Base-by-base conservation (phyloP, 1,140 invertebrate species). In the Tetramorium parvispinum region DNA sequence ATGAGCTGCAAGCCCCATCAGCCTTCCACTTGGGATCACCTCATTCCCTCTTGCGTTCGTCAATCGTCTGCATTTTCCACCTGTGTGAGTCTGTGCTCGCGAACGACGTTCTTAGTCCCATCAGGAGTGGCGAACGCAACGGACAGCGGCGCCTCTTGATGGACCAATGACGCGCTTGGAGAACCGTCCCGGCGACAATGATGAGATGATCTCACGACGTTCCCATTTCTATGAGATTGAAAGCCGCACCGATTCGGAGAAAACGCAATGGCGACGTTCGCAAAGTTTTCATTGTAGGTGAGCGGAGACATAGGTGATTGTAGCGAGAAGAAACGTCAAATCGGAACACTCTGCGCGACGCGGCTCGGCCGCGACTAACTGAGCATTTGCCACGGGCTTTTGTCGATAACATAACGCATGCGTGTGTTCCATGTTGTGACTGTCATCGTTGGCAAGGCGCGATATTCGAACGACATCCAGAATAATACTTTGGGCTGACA, bases 401-500 rank as follows among this genome's bases (percentile, higher is more conserved):
- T 53, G 87, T 92, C 91, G 90, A 92, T 92, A 90, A 87, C 88
- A 49, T 37, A 43, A 83, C 91, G 91, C 85, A 68, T 90, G 91
- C 91, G 91, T 63, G 6, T 3, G 53, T 55, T 11, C 6, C 40
- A 11, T 5, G 27, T 32, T 3, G 32, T 4, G 32, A 32, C 32
- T 32, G 32, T 32, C 32, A 32, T 32, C 0, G 0, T 32, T 32
- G 32, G 3, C 32, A 32, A 32, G 32, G 3, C 3, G 32, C 32
- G 32, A 32, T 32, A 32, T 32, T 32, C 4, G 32, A 32, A 32
- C 0, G 32, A 32, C 32, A 32, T 0, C 32, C 32, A 0, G 3
- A 4, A 32, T 32, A 4, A 32, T 0, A 32, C 3, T 0, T 32
- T 32, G 32, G 32, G 3, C 32, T 32, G 3, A 32, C 32, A 3